These are phyloP conservation scores for Oligia latruncula DNA, from an alignment of 2,888 invertebrate genomes.

Conservation along the genomic window DNA sequence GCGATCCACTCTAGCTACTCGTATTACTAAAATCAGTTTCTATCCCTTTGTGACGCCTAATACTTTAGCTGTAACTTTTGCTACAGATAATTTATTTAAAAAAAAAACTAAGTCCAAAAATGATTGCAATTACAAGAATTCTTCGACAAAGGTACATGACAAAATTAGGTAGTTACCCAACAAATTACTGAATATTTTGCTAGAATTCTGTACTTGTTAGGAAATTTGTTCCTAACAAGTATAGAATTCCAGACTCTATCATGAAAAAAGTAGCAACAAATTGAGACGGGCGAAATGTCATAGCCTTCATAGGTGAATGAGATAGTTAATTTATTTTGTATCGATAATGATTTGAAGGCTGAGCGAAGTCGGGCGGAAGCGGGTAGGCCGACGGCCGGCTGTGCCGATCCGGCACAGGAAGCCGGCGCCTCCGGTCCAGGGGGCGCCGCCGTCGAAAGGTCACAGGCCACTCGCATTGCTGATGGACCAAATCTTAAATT, in stretches of 20 bases:
- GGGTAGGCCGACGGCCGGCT: slow-evolving; percentile 64
- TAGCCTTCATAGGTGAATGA: slow-evolving; percentile 39
- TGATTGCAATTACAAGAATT: background rate
- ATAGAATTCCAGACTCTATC: background rate
- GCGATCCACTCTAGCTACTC: background rate
- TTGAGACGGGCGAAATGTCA: slow-evolving; percentile 43
- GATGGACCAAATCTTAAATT: slow-evolving; percentile 62
- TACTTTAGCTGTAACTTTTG: background rate
- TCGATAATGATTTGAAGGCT: slow-evolving; percentile 65
- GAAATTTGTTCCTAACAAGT: background rate
- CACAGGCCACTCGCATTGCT: slow-evolving; percentile 59
- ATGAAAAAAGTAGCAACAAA: slow-evolving; percentile 14
- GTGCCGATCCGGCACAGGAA: slow-evolving; percentile 67
- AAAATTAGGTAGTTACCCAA: background rate
- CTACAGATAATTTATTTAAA: no score
- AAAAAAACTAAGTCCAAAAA: background rate
- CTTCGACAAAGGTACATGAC: background rate
- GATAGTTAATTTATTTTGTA: slow-evolving; percentile 62
- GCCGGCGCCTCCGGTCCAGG: slow-evolving; percentile 59
- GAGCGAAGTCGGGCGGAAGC: slow-evolving; percentile 65
- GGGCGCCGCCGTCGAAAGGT: slow-evolving; percentile 66
- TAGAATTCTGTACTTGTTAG: background rate
- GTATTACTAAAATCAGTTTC: slow-evolving; percentile 3
- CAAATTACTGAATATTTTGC: background rate
- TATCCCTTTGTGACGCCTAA: background rate